Base-by-base conservation (phyloP, 2,113 vertebrate species). In the Chloebia gouldiae region DNA sequence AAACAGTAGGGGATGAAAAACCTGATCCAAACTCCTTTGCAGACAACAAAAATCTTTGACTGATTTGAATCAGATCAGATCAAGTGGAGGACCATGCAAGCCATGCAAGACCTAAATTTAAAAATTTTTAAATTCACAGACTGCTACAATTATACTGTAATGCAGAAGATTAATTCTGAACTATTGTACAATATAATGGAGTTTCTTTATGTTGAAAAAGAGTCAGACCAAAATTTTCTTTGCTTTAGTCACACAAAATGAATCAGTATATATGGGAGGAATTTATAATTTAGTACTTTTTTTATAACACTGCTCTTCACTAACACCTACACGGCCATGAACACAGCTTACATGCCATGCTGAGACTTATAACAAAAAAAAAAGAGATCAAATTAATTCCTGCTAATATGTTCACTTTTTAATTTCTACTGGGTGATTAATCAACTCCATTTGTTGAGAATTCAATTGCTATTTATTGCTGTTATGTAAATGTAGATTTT, bases 201-300 rank as follows among this genome's bases (percentile, higher is more conserved):
- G 24, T 24, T 8, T 37, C 54, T 89, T 89, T 87, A 65, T 68
- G 25, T 76, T 68, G 21, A 76, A 92, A 88, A 88, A 76, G 49
- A 75, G 18, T 42, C 44, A 86, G 42, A 80, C 31, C 69, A 95
- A 75, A 80, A 63, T 83, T 73, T 94, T 95, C 72, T 91, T 87
- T 69, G 31, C 56, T 63, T 50, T 96, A 88, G 91, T 97, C 85
- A 90, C 90, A 93, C 51, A 96, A 92, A 97, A 54, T 97, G 97
- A 97, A 96, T 98, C 96, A 96, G 49, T 96, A 77, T 96, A 96
- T 96, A 96, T 88, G 95, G 96, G 97, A 97, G 92, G 96, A 97
- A 98, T 97, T 97, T 83, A 88, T 97, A 97, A 98, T 97, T 93
- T 70, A 73, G 93, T 94, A 85, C 95, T 92, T 96, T 97, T 96